phyloP scores from a whole-genome alignment of 2,888 invertebrate genomes.

The Oegoconia quadripuncta region DNA sequence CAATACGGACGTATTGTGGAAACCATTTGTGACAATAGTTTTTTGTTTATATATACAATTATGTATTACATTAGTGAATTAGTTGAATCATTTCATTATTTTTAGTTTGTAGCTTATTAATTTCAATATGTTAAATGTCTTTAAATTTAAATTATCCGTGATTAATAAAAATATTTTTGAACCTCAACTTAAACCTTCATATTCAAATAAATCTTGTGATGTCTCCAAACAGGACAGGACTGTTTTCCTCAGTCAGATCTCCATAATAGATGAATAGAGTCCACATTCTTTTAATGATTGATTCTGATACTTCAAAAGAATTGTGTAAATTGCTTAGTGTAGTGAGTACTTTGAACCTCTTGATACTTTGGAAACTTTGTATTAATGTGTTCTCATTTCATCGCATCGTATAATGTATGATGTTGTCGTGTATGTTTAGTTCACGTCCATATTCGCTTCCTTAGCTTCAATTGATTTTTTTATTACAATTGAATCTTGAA shows the following conservation, averaged over 20 bases:
- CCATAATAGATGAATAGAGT: conserved; percentile 28
- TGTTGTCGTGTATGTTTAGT: conserved; percentile 10
- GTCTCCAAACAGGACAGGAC: no score
- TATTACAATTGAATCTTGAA: conserved; percentile 26
- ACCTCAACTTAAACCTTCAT: neutral
- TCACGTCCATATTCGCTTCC: conserved; percentile 4
- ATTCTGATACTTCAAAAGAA: no score
- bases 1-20: neutral
- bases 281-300: conserved; percentile 33
- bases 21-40: neutral
- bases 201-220: no score
- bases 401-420: conserved; percentile 6
- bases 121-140: no score
- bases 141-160: neutral
- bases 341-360: conserved; percentile 31
- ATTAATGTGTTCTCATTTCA: conserved; percentile 39
- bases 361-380: conserved; percentile 30
- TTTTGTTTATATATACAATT: neutral
- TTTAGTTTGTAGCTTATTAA: no score
- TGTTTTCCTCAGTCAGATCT: conserved; percentile 35
- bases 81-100: no score
- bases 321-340: conserved; percentile 53
- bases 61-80: no score
- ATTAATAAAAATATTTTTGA: neutral
- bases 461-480: conserved; percentile 15